Base-by-base conservation (phyloP, 1,140 invertebrate genomes). In the Asbolus verrucosus region DNA sequence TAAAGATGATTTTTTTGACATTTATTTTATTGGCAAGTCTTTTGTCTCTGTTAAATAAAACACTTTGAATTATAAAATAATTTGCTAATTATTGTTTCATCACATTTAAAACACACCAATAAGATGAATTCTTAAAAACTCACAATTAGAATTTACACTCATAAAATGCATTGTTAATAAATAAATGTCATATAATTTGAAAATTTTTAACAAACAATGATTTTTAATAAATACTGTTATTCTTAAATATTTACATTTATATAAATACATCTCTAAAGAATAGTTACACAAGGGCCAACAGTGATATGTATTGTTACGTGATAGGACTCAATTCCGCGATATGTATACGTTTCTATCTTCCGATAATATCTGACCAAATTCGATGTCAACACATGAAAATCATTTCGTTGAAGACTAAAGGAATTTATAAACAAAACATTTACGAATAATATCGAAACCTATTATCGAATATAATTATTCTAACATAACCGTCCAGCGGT, bases 281-380 rank as follows among this genome's bases (percentile, higher is more conserved):
- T 68, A 50, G n/a, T 27, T 24, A 36, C 38, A 46, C 67, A 62
- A 70, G 27, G 68, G 67, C 19, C 63, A 73, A 70, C 69, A 73
- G 63, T 73, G 72, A 73, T 73, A 73, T 73, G 72, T 68, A 70
- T 73, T 67, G 54, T 66, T 65, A 61, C 63, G 65, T 61, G 36
- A 19, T 70, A 73, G 71, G 71, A 73, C 62, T 59, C 67, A 70
- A 70, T 69, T 67, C 46, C 61, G 33, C 39, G 68, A 71, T 73
- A 71, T 69, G 60, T 69, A 72, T 69, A 70, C 67, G 50, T 67
- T 19, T 73, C 30, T 11, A 14, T 19, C 21, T 54, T 14, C 21
- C 21, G 27, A 54, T 11, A 27, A 36, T 11, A 3, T 16, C 11
- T 8, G n/a, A 24, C 11, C 15, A 11, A 46, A 62, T 62, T 62